Base-by-base conservation (phyloP, 1,140 invertebrate genomes). In the Diploscapter pachys region DNA sequence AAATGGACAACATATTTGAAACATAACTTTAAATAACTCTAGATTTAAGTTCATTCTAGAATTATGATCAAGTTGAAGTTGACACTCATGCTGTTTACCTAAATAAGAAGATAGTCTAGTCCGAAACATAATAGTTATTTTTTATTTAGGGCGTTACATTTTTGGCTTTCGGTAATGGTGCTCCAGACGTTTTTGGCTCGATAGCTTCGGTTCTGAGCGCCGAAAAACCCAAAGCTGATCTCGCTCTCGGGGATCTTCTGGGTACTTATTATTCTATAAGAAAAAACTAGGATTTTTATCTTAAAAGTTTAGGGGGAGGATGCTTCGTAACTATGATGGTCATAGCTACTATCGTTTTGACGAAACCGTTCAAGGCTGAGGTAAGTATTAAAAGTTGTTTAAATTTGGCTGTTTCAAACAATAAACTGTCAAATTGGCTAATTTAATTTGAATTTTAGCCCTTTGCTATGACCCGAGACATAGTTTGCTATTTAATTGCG, bases 151-250 rank as follows among this genome's bases (percentile, higher is more conserved):
- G 92, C 6, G 91, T 92, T 4, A 93, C 91, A 13, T 89, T 92
- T 77, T 81, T 92, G 80, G 91, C 92, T 2, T 91, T 92, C 85
- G 92, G 92, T 31, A 92, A 93, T 86, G 91, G 91, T 52, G 90
- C 91, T 8, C 90, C 91, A 5, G 92, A 93, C 86, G 89, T 92
- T 49, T 91, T 92, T 84, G 90, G 90, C 56, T 89, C 90, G 48
- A 86, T 89, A 59, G 87, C 87, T 73, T 91, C 66, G 86, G 88
- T 67, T 84, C 87, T 62, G 82, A 86, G 61, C n/a, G 70, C 73
- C 4, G 81, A 88, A 82, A 84, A 87, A 78, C 85, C 87, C 78
- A 77, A 88, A 87, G 88, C 88, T 49, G 88, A 89, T 54, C 79
- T 90, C 62, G 89, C 89, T 50, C 86, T 90, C 73, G 89, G 90